These are phyloP conservation scores for Macrophya annulata DNA, from an alignment of 2,888 invertebrate species.

Conservation along the genomic window DNA sequence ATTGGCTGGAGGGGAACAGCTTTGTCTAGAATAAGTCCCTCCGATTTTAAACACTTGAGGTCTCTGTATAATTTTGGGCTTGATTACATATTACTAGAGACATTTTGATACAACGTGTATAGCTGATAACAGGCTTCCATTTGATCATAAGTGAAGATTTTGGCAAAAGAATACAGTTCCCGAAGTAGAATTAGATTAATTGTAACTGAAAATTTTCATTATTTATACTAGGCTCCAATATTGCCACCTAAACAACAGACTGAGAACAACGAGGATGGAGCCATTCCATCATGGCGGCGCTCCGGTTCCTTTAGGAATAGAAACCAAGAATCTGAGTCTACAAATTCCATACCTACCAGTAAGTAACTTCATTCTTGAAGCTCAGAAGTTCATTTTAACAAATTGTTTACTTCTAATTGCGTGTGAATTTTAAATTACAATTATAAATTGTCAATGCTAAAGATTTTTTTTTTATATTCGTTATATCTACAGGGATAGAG, in stretches of 20 bases:
- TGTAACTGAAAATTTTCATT: constrained; percentile 20
- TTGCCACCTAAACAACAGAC: constrained; percentile 81
- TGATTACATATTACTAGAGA: background rate
- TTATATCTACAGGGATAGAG: constrained; percentile 73
- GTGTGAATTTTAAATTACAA: background rate
- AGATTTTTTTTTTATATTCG: background rate
- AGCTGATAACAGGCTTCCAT: background rate
- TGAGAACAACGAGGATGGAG: constrained; percentile 82
- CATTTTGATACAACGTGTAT: background rate
- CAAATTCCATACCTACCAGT: constrained; percentile 81
- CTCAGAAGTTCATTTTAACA: background rate
- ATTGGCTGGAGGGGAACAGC: too few relatives aligned
- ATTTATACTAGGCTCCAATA: constrained; percentile 74
- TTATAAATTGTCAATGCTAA: background rate
- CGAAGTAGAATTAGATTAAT: background rate
- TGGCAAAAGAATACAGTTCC: background rate
- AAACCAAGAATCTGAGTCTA: constrained; percentile 81
- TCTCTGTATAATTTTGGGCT: background rate
- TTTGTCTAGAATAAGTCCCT: too few relatives aligned
- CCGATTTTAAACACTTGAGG: too few relatives aligned
- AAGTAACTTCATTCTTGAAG: constrained; percentile 63
- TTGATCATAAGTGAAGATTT: background rate
- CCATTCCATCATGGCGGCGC: constrained; percentile 86
- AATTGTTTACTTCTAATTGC: background rate
- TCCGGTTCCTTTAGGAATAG: constrained; percentile 82